These are phyloP conservation scores for Papilio machaon DNA, from an alignment of 1,140 invertebrate species.

Conservation along the genomic window DNA sequence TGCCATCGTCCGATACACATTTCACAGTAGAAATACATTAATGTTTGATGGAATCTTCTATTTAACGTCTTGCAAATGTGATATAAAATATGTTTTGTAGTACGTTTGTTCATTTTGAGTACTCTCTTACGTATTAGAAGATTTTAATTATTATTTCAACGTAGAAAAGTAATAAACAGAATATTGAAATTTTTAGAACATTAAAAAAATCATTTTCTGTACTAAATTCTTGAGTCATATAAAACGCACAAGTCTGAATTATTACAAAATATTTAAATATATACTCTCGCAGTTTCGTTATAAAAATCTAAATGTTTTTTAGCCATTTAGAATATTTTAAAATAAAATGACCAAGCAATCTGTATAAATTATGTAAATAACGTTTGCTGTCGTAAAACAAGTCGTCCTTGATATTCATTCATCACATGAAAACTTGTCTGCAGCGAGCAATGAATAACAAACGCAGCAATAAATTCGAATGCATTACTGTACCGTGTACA, in stretches of 20 bases:
- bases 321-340: neutral
- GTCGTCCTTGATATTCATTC: conserved; percentile 23
- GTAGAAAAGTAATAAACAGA: too few relatives aligned
- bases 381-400: neutral
- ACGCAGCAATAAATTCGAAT: conserved; percentile 7
- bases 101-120: too few relatives aligned
- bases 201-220: neutral
- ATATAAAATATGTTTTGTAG: too few relatives aligned
- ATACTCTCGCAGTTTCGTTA: neutral
- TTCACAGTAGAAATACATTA: neutral
- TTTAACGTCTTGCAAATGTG: neutral
- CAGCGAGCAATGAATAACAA: conserved; percentile 16
- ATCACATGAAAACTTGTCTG: neutral
- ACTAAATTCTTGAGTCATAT: neutral
- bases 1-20: neutral
- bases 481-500: neutral
- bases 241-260: neutral
- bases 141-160: too few relatives aligned
- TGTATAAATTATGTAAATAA: conserved; percentile 19
- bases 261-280: neutral
- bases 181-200: too few relatives aligned
- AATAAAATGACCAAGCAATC: neutral
- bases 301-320: neutral
- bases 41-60: neutral
- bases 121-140: too few relatives aligned